Conservation (phyloP, 2,797 vertebrate genomes). For the Sorex maritimensis region DNA sequence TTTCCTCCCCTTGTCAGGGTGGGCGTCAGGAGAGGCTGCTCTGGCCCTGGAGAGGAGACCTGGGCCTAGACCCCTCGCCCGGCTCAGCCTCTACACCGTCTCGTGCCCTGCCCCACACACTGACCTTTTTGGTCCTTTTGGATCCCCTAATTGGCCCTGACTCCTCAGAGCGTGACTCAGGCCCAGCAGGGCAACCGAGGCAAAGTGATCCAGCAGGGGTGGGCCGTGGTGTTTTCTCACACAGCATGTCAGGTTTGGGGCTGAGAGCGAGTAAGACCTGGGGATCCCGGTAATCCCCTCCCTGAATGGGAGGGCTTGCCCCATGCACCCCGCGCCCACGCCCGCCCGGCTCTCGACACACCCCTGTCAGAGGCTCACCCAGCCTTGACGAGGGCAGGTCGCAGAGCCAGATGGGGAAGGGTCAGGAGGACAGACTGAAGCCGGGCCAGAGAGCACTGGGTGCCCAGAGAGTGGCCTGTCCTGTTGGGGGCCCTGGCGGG, state of each 20-base stretch:
- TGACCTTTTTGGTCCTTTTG: slow-evolving; percentile 18
- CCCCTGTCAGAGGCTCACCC: slow-evolving; percentile 63
- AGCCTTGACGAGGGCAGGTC: not conserved
- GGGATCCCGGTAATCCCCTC: slow-evolving; percentile 75
- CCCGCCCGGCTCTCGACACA: not conserved
- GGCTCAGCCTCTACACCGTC: not conserved
- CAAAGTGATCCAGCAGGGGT: not conserved
- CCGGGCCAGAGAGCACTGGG: not conserved
- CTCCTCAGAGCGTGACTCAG: slow-evolving; percentile 73
- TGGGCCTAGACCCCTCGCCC: not conserved
- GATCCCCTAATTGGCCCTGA: slow-evolving; percentile 58
- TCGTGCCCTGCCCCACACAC: not conserved
- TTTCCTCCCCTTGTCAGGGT: too few species aligned
- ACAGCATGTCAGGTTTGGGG: slow-evolving; percentile 1
- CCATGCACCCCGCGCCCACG: slow-evolving; percentile 53
- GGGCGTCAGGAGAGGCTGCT: not conserved
- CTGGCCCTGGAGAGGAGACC: not conserved
- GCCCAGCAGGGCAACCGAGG: not conserved
- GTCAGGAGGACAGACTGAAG: not conserved
- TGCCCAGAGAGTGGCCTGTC: not conserved
- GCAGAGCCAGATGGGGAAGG: slow-evolving; percentile 31
- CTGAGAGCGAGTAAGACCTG: not conserved
- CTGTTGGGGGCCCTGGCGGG: not conserved
- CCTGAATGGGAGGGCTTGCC: slow-evolving; percentile 64
- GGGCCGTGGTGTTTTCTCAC: slow-evolving; percentile 59